Evolutionary conservation across 2,113 vertebrate genomes (phyloP), one percentile per base, ranked within the genome.

Genomic region (Anolis carolinensis): DNA sequence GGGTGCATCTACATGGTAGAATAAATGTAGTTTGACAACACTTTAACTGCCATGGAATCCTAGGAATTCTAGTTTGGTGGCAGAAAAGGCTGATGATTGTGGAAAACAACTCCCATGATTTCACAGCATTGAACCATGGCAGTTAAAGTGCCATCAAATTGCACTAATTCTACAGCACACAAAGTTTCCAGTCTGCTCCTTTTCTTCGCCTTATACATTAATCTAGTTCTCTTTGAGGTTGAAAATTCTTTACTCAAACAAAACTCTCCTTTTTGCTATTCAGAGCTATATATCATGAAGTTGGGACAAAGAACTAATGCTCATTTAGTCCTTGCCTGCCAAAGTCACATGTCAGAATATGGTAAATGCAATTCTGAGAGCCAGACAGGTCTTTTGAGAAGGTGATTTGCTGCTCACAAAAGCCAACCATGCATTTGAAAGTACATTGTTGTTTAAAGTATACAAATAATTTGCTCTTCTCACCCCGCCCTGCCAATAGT

Each of bases 321-420:
- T 50, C 44, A 39, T 74, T 83, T 84, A 84, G 73, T 50, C 73
- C 48, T 75, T 48, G 52, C 27, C 59, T 84, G 59, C 30, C 39
- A 20, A 44, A 50, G 81, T 20, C 14, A 50, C 21, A 48, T 48
- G 67, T 59, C 72, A 62, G 75, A 84, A 75, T 75, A n/a, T 2
- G 1, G 55, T 39, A 59, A 59, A 7, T 44, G 23, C 39, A 59
- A 23, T 30, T 68, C 44, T 76, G 50, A 32, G 39, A 77, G 50
- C 25, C 83, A 84, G 73, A 18, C 20, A 84, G 74, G 44, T 85
- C 39, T 39, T 76, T 50, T 67, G 30, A 84, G 59, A 50, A 83
- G 55, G 34, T 59, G 32, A 63, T 63, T 39, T 74, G 82, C 16
- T 21, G 55, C 71, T 75, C 55, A 20, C 82, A 62, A 63, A 75